Conservation (phyloP, 2,888 invertebrate genomes). For the Scaeva pyrastri region DNA sequence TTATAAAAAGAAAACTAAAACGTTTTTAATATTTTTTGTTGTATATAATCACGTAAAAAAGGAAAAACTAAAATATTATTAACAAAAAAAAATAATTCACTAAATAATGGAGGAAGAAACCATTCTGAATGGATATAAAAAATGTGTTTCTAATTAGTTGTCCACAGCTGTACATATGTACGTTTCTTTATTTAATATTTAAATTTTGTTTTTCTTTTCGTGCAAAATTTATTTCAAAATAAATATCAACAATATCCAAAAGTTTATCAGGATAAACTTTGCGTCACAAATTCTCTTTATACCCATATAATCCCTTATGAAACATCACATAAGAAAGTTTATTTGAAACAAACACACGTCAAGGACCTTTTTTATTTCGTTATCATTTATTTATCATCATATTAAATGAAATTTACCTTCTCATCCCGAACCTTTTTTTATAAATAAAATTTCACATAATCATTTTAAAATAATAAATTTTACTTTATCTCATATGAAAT, state of each 20-base stretch:
- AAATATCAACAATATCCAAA: background rate
- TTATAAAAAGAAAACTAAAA: no score
- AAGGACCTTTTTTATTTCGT: background rate
- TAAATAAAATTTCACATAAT: background rate
- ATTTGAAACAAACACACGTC: background rate
- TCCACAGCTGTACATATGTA: no score
- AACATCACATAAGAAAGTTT: background rate
- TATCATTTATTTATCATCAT: background rate
- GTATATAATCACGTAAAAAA: no score
- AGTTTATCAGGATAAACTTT: background rate
- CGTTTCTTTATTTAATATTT: no score
- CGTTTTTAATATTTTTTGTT: no score
- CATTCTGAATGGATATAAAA: no score
- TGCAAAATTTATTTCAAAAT: background rate
- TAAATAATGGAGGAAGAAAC: no score
- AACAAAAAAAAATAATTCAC: no score
- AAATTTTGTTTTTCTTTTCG: no score
- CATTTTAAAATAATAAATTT: background rate
- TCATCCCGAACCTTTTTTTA: background rate
- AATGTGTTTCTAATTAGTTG: no score
- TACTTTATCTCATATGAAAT: constrained; percentile 26
- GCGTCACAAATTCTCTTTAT: background rate
- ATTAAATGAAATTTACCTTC: background rate
- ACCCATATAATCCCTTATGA: background rate
- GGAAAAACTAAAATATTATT: no score